A percentile compares a stretch with the other conserved stretches of the same genome.
phyloP scores from a whole-genome alignment of 2,888 invertebrate genomes.

The Leucoma salicis region DNA sequence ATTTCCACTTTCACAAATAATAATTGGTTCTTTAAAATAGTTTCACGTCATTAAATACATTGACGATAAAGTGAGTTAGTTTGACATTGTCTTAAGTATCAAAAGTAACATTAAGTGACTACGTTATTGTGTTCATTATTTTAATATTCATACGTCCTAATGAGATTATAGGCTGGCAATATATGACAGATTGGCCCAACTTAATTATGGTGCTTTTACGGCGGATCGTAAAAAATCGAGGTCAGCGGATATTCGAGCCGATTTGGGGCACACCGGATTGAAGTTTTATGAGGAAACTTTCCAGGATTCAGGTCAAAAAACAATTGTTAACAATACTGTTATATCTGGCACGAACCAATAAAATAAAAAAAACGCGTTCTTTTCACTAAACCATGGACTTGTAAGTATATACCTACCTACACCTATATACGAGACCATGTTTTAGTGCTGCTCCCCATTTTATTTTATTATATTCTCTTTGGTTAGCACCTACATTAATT shows the following conservation, averaged over 20 bases:
- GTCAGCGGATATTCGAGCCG: conserved; percentile 17
- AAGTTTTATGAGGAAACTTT: conserved; percentile 3
- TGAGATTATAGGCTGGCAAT: conserved; percentile 6
- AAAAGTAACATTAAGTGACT: no score
- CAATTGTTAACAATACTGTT: not conserved
- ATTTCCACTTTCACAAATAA: no score
- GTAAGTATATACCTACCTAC: no score
- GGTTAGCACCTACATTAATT: no score
- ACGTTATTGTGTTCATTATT: no score
- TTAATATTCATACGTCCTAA: not conserved
- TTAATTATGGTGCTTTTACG: conserved; percentile 31
- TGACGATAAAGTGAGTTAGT: no score
- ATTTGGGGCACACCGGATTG: conserved; percentile 3
- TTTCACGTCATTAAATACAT: no score
- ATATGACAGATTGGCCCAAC: conserved; percentile 19
- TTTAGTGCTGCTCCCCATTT: no score
- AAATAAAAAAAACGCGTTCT: not conserved
- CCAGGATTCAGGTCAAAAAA: not conserved
- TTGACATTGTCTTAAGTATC: no score
- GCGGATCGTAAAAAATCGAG: conserved; percentile 26
- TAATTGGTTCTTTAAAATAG: no score
- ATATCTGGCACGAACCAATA: not conserved
- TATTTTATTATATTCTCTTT: no score
- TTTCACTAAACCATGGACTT: not conserved
- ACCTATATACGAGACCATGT: no score